Percentiles rank a stretch among this genome's conserved stretches.
Evolutionary conservation across 2,113 vertebrate genomes (phyloP).

Genomic region (Nanorana parkeri): DNA sequence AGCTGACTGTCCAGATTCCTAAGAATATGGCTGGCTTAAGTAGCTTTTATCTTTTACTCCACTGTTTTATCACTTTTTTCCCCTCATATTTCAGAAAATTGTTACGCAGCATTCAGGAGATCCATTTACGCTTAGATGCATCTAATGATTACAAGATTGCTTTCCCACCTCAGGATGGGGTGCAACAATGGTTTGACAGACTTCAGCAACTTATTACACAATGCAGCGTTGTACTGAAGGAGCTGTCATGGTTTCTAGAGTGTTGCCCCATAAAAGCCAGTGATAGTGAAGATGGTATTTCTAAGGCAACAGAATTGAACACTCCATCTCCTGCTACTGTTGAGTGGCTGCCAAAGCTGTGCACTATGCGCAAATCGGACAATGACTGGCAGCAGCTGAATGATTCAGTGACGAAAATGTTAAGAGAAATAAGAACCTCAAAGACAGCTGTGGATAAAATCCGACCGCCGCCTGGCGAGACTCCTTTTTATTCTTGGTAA

Average conservation of each 20-base stretch:
- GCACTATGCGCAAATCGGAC: constrained; percentile 81
- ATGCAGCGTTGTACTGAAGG: constrained; percentile 79
- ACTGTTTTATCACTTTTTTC: neutral
- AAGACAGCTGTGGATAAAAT: constrained; percentile 79
- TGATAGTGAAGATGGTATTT: neutral
- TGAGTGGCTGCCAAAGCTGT: constrained; percentile 79
- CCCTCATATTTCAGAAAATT: constrained; percentile 75
- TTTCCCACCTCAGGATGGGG: constrained; percentile 84
- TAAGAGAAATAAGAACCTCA: constrained; percentile 67
- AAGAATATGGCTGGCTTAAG: no score
- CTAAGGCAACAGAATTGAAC: constrained; percentile 51
- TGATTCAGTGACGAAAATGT: constrained; percentile 65
- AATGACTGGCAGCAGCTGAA: constrained; percentile 76
- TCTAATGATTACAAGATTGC: constrained; percentile 66
- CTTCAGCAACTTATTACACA: constrained; percentile 81
- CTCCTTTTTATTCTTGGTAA: constrained; percentile 88
- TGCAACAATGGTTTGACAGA: constrained; percentile 77
- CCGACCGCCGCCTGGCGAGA: constrained; percentile 70
- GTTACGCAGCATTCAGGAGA: constrained; percentile 74
- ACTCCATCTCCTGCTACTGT: constrained; percentile 79
- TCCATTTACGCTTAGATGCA: constrained; percentile 67
- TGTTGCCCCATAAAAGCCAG: constrained; percentile 81
- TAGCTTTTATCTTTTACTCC: no score
- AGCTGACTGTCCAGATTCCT: no score
- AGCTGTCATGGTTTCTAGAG: constrained; percentile 85